phyloP scores from a whole-genome alignment of 2,888 invertebrate species.

The Abscondita cerata region DNA sequence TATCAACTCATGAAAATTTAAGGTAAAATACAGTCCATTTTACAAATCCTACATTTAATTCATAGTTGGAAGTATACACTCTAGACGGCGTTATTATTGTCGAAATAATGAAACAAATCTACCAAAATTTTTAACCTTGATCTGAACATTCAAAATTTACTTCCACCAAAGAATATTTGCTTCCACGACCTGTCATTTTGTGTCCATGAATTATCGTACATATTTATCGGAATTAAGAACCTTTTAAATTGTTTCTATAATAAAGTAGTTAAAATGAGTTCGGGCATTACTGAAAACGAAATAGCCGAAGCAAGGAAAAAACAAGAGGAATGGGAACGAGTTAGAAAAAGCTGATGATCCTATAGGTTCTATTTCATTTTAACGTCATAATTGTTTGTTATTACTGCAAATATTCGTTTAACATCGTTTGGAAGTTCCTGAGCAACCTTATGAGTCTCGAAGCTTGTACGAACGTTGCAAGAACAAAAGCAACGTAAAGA shows the following conservation, averaged over 20 bases:
- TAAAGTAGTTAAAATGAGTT: conserved; percentile 72
- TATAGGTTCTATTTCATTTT: conserved; percentile 65
- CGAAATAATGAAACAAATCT: too few relatives aligned
- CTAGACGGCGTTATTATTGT: too few relatives aligned
- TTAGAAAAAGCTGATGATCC: conserved; percentile 91
- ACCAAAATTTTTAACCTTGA: too few relatives aligned
- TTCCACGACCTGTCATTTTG: not conserved
- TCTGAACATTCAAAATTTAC: too few relatives aligned
- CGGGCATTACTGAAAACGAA: conserved; percentile 88
- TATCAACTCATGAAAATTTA: too few relatives aligned
- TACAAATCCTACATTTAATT: too few relatives aligned
- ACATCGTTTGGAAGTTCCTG: conserved; percentile 77
- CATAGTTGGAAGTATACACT: too few relatives aligned
- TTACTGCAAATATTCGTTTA: too few relatives aligned
- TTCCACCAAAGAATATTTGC: too few relatives aligned
- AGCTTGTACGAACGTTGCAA: conserved; percentile 92
- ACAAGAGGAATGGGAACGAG: conserved; percentile 98
- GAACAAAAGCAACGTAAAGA: conserved; percentile 93
- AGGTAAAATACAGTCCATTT: too few relatives aligned
- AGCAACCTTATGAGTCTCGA: conserved; percentile 81
- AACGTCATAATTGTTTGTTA: not conserved
- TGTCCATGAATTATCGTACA: too few relatives aligned
- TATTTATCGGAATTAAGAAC: not conserved
- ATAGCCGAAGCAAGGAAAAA: conserved; percentile 81
- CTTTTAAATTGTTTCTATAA: not conserved